A percentile compares a stretch with the other conserved stretches of the same genome.
These are phyloP conservation scores for Solea solea DNA, from an alignment of 2,113 vertebrate species.

Conservation along the genomic window DNA sequence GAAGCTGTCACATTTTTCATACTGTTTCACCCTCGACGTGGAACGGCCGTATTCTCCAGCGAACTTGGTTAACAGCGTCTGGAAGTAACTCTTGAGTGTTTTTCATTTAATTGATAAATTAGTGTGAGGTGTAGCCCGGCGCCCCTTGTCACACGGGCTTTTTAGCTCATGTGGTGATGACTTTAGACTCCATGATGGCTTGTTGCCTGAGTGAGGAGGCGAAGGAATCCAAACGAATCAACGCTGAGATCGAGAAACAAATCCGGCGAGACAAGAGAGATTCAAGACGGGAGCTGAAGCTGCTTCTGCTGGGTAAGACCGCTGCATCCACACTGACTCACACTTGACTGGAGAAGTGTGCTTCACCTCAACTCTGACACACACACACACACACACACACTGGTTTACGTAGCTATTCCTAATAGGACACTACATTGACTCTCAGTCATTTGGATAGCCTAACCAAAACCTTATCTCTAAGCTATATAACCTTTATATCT, in stretches of 20 bases:
- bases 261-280: conserved; percentile 92
- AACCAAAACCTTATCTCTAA: too few species aligned
- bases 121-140: conserved; percentile 54
- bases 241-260: conserved; percentile 94
- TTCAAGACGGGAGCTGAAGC: conserved; percentile 90
- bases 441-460: too few species aligned
- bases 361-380: background rate
- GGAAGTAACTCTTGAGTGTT: conserved; percentile 22
- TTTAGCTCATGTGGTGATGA: conserved; percentile 83
- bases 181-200: conserved; percentile 94
- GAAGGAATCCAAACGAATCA: conserved; percentile 95
- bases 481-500: too few species aligned
- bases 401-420: background rate
- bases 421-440: background rate
- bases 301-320: conserved; percentile 88
- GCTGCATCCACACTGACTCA: conserved; percentile 40
- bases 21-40: conserved; percentile 30
- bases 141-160: conserved; percentile 69
- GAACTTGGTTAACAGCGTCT: background rate
- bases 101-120: conserved; percentile 24
- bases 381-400: background rate
- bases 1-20: conserved; percentile 69
- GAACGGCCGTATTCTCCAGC: conserved; percentile 46
- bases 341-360: background rate
- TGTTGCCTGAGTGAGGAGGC: conserved; percentile 96